A percentile compares a stretch with the other conserved stretches of the same genome.
Evolutionary conservation across 2,797 vertebrate genomes (phyloP).

Genomic region (Danio choprae): DNA sequence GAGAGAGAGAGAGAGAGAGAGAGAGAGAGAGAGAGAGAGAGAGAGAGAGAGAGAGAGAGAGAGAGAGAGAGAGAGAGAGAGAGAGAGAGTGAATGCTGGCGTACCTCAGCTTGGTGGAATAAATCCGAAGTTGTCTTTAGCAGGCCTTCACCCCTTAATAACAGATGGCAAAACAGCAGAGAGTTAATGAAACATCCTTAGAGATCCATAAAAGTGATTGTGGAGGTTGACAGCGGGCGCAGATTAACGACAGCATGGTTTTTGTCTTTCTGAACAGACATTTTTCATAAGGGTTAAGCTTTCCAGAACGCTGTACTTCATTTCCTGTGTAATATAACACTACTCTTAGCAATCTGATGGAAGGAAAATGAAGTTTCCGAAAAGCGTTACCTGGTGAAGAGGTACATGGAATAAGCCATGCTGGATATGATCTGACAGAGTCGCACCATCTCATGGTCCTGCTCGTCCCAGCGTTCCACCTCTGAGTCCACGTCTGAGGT

Average conservation of each 20-base stretch:
- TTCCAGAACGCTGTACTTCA: not conserved
- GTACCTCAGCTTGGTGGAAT: constrained; percentile 95
- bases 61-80: too few species aligned
- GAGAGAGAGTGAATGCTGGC: constrained; percentile 18
- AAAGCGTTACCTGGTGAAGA: constrained; percentile 92
- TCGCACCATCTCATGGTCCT: constrained; percentile 88
- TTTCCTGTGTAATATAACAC: constrained; percentile 32
- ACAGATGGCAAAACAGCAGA: constrained; percentile 52
- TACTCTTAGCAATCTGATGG: not conserved
- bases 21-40: constrained; percentile 27
- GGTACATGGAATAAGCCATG: constrained; percentile 94
- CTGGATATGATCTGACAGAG: constrained; percentile 90
- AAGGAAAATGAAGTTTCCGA: constrained; percentile 9
- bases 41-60: constrained; percentile 28
- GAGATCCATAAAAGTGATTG: constrained; percentile 39
- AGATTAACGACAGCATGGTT: constrained; percentile 18
- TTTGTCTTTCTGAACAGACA: constrained; percentile 19
- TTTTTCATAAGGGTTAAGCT: constrained; percentile 36
- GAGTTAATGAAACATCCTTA: constrained; percentile 42
- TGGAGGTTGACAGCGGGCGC: constrained; percentile 21
- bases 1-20: too few species aligned
- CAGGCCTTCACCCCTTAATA: constrained; percentile 91
- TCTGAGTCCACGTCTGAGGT: constrained; percentile 91
- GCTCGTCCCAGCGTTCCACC: constrained; percentile 94
- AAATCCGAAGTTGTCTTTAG: constrained; percentile 97